Evolutionary conservation across 2,888 invertebrate genomes (phyloP), one percentile per base, ranked within the genome.

Genomic region (Nebria brevicollis): DNA sequence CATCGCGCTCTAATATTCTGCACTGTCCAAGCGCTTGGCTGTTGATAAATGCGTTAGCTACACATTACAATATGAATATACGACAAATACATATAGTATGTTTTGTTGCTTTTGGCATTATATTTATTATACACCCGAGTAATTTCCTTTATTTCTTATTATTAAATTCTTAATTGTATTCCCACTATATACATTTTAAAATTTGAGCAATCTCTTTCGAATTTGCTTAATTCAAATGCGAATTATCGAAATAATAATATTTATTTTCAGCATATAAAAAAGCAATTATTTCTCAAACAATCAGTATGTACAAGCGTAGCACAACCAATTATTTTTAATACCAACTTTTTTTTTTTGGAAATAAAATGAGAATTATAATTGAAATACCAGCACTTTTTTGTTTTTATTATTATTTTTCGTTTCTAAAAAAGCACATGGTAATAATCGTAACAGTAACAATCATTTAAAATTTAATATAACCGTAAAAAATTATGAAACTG

Each of bases 371-470:
- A 5, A 34, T 34, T 34, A 34, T 34, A 34, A 34, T 34, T 34
- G 34, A 34, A 34, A 34, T 34, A 34, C 34, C 34, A 34, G 34
- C 20, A 20, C 20, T 20, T 20, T 20, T 20, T 20, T 20, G 1
- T 20, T 20, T 20, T 34, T 34, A 5, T 2, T 34, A 34, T 5
- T 34, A 4, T 34, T 34, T 34, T 34, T 34, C 34, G 5, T 34
- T 34, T 34, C 34, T 5, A 34, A 5, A 75, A 66, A 75, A 34
- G 34, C 75, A 75, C 65, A 66, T 76, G 20, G 43, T 66, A 66
- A 76, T 76, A 66, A 76, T 76, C 66, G 68, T 76, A 76, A 76
- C 68, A 76, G 68, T 68, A 66, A 66, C 68, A 76, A 76, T 76
- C 76, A 76, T 76, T 76, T 76, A 41, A 76, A 73, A 66, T 76